These are phyloP conservation scores for Collichthys lucidus DNA, from an alignment of 2,113 vertebrate genomes.

Conservation along the genomic window DNA sequence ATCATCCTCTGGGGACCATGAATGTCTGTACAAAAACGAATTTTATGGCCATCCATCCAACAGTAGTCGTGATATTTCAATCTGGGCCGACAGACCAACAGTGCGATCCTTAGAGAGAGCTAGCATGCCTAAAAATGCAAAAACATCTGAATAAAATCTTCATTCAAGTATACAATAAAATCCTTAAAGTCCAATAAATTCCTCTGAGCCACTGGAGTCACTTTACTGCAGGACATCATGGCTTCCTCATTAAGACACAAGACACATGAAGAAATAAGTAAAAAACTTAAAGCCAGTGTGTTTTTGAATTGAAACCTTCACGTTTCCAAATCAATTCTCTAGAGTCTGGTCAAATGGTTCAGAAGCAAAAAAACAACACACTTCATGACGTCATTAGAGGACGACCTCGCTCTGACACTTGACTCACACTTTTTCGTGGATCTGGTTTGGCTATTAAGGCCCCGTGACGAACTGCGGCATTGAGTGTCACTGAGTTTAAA, in stretches of 20 bases:
- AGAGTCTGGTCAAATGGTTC: not conserved
- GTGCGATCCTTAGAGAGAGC: not conserved
- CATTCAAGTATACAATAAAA: not conserved
- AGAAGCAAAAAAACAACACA: slow-evolving; percentile 16
- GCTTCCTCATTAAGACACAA: slow-evolving; percentile 16
- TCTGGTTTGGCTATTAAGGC: slow-evolving; percentile 45
- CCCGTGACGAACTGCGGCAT: slow-evolving; percentile 2
- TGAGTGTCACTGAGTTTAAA: not conserved
- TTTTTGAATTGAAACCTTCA: not conserved
- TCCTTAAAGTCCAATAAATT: slow-evolving; percentile 2
- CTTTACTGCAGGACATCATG: not conserved
- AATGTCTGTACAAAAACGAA: not conserved
- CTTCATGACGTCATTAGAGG: not conserved
- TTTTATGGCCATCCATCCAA: no score
- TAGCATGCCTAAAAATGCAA: not conserved
- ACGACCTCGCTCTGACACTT: slow-evolving; percentile 26
- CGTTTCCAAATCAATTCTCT: not conserved
- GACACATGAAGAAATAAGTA: slow-evolving; percentile 8
- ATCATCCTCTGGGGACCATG: not conserved
- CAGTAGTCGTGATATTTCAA: not conserved
- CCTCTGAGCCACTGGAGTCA: not conserved
- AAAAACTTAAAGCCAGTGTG: not conserved
- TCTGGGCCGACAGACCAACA: not conserved
- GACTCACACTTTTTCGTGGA: slow-evolving; percentile 22
- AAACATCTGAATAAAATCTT: slow-evolving; percentile 4